Percentiles rank a stretch among this genome's conserved stretches.
phyloP scores from a whole-genome alignment of 2,888 invertebrate genomes.

The Tetrapedia diversipes region DNA sequence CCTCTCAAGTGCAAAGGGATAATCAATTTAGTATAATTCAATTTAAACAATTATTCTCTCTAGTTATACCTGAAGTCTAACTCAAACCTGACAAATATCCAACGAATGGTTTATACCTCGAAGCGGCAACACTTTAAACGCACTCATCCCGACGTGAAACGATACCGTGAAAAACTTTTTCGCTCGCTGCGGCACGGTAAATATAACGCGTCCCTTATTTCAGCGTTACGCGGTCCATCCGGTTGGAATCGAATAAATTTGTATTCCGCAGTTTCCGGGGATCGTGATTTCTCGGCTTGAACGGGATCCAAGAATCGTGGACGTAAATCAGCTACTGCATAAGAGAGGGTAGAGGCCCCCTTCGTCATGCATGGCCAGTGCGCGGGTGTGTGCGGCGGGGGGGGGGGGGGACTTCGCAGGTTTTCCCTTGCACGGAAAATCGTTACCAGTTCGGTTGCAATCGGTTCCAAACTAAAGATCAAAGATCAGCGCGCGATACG shows the following conservation, averaged over 20 bases:
- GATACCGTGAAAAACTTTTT: not conserved
- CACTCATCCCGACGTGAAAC: not conserved
- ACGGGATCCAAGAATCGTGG: conserved; percentile 31
- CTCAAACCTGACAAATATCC: too few species aligned
- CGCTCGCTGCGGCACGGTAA: not conserved
- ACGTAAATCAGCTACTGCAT: conserved; percentile 32
- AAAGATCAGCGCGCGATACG: conserved; percentile 29
- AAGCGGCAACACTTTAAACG: not conserved
- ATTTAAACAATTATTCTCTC: too few species aligned
- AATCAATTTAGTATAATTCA: too few species aligned
- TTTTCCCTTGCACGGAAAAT: conserved; percentile 9
- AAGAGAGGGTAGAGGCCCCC: not conserved
- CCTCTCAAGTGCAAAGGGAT: too few species aligned
- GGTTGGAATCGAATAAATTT: not conserved
- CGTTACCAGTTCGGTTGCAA: conserved; percentile 10
- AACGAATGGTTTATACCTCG: too few species aligned
- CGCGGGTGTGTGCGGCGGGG: too few species aligned
- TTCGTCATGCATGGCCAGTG: conserved; percentile 2
- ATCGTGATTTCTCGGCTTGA: conserved; percentile 26
- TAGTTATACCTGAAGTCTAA: too few species aligned
- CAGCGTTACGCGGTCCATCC: not conserved
- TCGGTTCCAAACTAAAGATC: conserved; percentile 40
- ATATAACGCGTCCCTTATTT: conserved; percentile 9
- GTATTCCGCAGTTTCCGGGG: not conserved
- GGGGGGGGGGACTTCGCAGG: not conserved